Percentiles rank a stretch among this genome's conserved stretches.
phyloP scores from a whole-genome alignment of 1,140 invertebrate genomes.

The Nephila pilipes region DNA sequence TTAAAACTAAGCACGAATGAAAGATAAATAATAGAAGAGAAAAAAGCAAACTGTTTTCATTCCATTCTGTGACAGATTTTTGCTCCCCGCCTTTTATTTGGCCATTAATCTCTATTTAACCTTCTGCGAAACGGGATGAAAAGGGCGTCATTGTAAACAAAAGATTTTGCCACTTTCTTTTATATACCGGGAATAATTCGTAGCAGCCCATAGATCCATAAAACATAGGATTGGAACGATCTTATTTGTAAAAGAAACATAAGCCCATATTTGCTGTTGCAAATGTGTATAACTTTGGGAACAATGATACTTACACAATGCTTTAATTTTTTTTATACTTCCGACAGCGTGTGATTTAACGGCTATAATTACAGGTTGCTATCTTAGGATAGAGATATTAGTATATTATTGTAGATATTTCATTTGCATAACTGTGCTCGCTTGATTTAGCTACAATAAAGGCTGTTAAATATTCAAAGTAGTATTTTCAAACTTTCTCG shows the following conservation, averaged over 20 bases:
- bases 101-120: slow-evolving; percentile 54
- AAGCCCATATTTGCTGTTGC: not conserved
- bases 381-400: too few relatives aligned
- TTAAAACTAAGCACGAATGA: not conserved
- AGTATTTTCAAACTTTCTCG: too few relatives aligned
- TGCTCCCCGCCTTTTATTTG: slow-evolving; percentile 36
- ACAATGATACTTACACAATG: too few relatives aligned
- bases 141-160: slow-evolving; percentile 42
- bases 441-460: too few relatives aligned
- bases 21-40: not conserved
- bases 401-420: too few relatives aligned
- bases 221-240: not conserved
- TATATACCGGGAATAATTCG: not conserved
- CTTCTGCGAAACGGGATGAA: not conserved
- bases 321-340: too few relatives aligned
- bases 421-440: too few relatives aligned
- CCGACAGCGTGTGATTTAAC: too few relatives aligned
- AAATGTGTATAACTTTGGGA: too few relatives aligned
- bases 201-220: not conserved
- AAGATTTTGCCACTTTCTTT: slow-evolving; percentile 33
- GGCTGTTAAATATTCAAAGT: too few relatives aligned
- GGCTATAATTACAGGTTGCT: too few relatives aligned
- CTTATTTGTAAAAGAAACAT: not conserved
- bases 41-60: not conserved
- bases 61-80: not conserved